Evolutionary conservation across 1,140 invertebrate genomes (phyloP).

Genomic region (Diabrotica undecimpunctata): DNA sequence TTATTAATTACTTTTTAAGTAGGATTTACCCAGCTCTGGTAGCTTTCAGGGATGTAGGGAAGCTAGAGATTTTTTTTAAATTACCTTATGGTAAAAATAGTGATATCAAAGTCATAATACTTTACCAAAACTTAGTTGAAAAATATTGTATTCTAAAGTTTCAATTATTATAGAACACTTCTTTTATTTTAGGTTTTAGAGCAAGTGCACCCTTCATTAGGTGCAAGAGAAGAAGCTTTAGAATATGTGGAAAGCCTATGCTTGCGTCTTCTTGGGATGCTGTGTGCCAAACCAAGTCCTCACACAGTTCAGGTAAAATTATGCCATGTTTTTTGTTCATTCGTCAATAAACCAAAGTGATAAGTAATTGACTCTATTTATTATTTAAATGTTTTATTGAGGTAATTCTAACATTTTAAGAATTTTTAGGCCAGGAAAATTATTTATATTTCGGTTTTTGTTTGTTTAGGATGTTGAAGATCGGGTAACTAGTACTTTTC

Average conservation of each 20-base stretch:
- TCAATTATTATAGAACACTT: too few species aligned
- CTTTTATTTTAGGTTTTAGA: slow-evolving; percentile 69
- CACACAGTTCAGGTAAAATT: slow-evolving; percentile 63
- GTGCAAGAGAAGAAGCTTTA: slow-evolving; percentile 84
- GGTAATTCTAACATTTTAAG: neutral
- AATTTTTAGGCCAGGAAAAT: neutral
- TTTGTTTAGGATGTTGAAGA: slow-evolving; percentile 81
- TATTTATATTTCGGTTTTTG: neutral
- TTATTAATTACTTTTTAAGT: too few species aligned
- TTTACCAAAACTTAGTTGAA: too few species aligned
- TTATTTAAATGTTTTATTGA: neutral
- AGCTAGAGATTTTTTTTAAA: too few species aligned
- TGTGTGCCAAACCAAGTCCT: slow-evolving; percentile 80
- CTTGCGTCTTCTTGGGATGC: slow-evolving; percentile 79
- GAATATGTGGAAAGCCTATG: slow-evolving; percentile 91
- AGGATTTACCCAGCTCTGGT: too few species aligned
- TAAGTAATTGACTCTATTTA: neutral
- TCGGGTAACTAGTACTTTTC: slow-evolving; percentile 85
- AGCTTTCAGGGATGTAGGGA: too few species aligned
- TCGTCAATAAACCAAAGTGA: neutral
- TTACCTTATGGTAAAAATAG: too few species aligned
- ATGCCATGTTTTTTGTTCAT: neutral
- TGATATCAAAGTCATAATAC: too few species aligned
- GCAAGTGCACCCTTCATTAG: slow-evolving; percentile 84
- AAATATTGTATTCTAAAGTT: too few species aligned